Evolutionary conservation across 1,140 invertebrate species (phyloP).

Genomic region (Sitophilus oryzae): DNA sequence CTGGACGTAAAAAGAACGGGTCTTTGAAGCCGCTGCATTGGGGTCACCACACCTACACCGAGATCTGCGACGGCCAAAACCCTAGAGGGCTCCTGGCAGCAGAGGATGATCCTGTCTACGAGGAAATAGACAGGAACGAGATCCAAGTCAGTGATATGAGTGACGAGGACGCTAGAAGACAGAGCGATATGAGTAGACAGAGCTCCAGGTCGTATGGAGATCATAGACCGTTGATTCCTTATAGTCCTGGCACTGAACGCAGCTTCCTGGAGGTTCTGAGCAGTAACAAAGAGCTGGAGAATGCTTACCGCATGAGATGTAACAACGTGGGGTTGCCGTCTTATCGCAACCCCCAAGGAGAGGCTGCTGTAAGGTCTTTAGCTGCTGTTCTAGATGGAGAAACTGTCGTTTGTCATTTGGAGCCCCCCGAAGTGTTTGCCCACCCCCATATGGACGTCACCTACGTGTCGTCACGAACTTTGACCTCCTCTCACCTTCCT

Average conservation of each 20-base stretch:
- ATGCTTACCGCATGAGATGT: slow-evolving; percentile 54
- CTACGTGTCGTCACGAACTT: slow-evolving; percentile 40
- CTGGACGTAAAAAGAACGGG: slow-evolving; percentile 38
- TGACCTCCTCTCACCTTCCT: slow-evolving; percentile 38
- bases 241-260: slow-evolving; percentile 42
- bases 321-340: slow-evolving; percentile 48
- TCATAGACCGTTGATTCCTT: slow-evolving; percentile 59
- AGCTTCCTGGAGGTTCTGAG: slow-evolving; percentile 36
- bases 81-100: slow-evolving; percentile 41
- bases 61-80: slow-evolving; percentile 52
- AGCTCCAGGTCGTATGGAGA: slow-evolving; percentile 76
- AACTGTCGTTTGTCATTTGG: slow-evolving; percentile 75
- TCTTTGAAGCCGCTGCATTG: slow-evolving; percentile 47
- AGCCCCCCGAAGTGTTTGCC: slow-evolving; percentile 51
- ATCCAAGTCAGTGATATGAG: slow-evolving; percentile 73
- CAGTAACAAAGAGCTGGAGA: slow-evolving; percentile 34
- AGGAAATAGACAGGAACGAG: slow-evolving; percentile 65
- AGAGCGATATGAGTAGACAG: slow-evolving; percentile 68
- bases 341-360: slow-evolving; percentile 41
- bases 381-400: slow-evolving; percentile 76
- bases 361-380: slow-evolving; percentile 55
- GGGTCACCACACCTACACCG: slow-evolving; percentile 58
- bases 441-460: slow-evolving; percentile 29
- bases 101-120: slow-evolving; percentile 73
- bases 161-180: slow-evolving; percentile 68